phyloP scores from a whole-genome alignment of 2,888 invertebrate species.

The Sepioteuthis lessoniana region DNA sequence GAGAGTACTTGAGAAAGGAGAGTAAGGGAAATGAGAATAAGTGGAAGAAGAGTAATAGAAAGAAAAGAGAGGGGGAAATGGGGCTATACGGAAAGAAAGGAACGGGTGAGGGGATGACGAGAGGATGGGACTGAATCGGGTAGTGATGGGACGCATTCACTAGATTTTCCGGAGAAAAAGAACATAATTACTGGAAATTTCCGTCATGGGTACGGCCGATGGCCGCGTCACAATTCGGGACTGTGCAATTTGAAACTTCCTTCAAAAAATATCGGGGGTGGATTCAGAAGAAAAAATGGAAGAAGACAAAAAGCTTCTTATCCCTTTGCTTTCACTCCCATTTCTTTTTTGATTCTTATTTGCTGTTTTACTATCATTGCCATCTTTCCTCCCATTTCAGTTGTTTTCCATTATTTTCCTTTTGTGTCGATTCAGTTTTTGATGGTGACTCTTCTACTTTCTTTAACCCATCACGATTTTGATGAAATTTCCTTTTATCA shows the following conservation, averaged over 20 bases:
- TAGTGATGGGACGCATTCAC: background rate
- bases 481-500: too few relatives aligned
- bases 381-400: background rate
- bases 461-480: too few relatives aligned
- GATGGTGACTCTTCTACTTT: too few relatives aligned
- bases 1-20: too few relatives aligned
- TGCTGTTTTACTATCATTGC: background rate
- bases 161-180: slow-evolving; percentile 33
- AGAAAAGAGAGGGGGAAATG: background rate
- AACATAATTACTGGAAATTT: background rate
- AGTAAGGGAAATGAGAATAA: too few relatives aligned
- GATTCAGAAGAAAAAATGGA: background rate
- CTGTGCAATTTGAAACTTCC: slow-evolving; percentile 20
- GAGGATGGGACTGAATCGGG: background rate
- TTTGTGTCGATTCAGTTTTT: background rate
- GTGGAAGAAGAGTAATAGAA: too few relatives aligned
- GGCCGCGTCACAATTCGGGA: slow-evolving; percentile 17
- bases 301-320: background rate
- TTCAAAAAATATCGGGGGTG: background rate
- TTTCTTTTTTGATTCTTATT: background rate
- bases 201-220: slow-evolving; percentile 12
- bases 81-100: background rate
- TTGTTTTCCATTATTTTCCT: background rate
- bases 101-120: background rate
- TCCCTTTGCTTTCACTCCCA: background rate